Evolutionary conservation across 1,140 invertebrate genomes (phyloP).

Genomic region (Cephus cinctus): DNA sequence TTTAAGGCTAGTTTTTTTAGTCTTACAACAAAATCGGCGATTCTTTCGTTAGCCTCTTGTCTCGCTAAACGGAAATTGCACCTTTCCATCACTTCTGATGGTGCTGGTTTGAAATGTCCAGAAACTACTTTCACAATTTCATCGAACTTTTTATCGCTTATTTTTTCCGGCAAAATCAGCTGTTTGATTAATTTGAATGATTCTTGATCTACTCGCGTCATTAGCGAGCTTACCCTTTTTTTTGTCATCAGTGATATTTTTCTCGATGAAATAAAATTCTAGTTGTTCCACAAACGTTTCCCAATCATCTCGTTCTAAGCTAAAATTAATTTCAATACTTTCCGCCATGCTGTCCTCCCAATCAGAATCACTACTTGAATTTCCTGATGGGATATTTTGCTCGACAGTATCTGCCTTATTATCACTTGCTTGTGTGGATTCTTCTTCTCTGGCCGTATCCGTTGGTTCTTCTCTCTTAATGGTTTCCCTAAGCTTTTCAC

Average conservation of each 20-base stretch:
- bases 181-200: slow-evolving; percentile 8
- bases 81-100: slow-evolving; percentile 7
- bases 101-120: slow-evolving; percentile 3
- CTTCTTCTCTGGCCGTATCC: too few species aligned
- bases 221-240: not conserved
- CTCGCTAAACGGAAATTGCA: slow-evolving; percentile 7
- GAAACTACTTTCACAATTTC: not conserved
- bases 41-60: slow-evolving; percentile 5
- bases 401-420: too few species aligned
- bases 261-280: slow-evolving; percentile 3
- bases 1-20: slow-evolving; percentile 10
- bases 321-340: not conserved
- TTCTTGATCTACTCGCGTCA: not conserved
- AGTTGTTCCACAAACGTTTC: slow-evolving; percentile 9
- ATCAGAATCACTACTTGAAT: too few species aligned
- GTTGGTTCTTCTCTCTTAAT: too few species aligned
- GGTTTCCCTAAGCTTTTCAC: too few species aligned
- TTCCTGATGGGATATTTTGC: too few species aligned
- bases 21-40: slow-evolving; percentile 9
- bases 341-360: too few species aligned
- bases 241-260: slow-evolving; percentile 3
- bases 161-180: slow-evolving; percentile 5
- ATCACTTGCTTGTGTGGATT: too few species aligned
- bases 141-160: slow-evolving; percentile 5
- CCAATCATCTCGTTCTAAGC: slow-evolving; percentile 3